Conservation (phyloP, 35 echinoderm and acorn worm species). For the Apostichopus japonicus region DNA sequence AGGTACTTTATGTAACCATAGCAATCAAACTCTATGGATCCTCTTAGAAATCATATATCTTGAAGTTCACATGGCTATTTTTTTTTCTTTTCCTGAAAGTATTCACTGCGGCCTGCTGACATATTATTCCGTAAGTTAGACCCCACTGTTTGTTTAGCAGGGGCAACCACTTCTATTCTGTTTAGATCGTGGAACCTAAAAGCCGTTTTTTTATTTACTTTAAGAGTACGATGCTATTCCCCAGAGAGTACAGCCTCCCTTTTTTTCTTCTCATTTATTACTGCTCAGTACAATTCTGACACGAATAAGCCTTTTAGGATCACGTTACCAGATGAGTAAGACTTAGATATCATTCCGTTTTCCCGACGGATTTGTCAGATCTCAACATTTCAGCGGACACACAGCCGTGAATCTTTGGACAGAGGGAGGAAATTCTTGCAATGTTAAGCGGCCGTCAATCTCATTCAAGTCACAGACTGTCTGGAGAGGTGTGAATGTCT, state of each 20-base stretch:
- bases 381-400: background rate
- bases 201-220: background rate
- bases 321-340: conserved; percentile 4
- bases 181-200: background rate
- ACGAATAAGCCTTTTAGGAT: background rate
- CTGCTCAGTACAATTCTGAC: background rate
- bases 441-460: background rate
- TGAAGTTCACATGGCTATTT: too few relatives aligned
- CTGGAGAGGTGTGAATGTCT: conserved; percentile 32
- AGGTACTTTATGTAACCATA: too few relatives aligned
- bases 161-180: background rate
- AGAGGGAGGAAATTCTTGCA: background rate
- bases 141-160: too few relatives aligned
- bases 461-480: background rate
- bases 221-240: background rate
- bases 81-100: too few relatives aligned
- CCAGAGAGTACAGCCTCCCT: background rate
- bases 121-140: too few relatives aligned
- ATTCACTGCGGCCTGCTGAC: too few relatives aligned
- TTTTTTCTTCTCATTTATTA: too few relatives aligned
- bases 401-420: background rate
- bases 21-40: too few relatives aligned
- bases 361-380: background rate
- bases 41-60: too few relatives aligned
- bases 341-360: background rate